phyloP scores from a whole-genome alignment of 37 sponge, comb jelly and placozoan genomes.

The Dysidea cf. avara region DNA sequence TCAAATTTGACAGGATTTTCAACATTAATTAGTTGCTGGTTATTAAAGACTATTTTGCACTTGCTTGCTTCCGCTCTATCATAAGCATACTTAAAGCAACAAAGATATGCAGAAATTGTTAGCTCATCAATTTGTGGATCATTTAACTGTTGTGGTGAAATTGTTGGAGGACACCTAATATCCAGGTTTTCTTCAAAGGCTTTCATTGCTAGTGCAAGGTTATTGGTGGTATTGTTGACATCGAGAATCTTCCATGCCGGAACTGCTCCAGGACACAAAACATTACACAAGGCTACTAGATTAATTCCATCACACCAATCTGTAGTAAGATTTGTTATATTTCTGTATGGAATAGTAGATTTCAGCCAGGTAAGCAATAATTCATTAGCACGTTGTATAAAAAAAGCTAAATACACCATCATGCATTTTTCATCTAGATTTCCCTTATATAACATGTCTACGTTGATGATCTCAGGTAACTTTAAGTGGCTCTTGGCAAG shows the following conservation, averaged over 20 bases:
- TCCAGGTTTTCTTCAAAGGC: constrained; percentile 58
- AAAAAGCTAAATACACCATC: no score
- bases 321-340: constrained; percentile 72
- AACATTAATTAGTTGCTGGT: no score
- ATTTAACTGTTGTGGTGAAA: constrained; percentile 62
- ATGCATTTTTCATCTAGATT: no score
- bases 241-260: constrained; percentile 62
- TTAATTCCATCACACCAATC: constrained; percentile 88
- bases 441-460: no score
- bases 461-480: no score
- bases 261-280: constrained; percentile 49
- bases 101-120: constrained; percentile 66
- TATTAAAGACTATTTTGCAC: no score
- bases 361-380: constrained; percentile 75
- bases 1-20: no score
- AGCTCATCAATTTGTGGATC: constrained; percentile 87
- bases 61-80: no score
- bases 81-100: constrained; percentile 60
- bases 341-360: constrained; percentile 50
- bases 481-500: no score
- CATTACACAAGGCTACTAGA: constrained; percentile 72
- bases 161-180: constrained; percentile 55
- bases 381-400: constrained; percentile 54
- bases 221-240: constrained; percentile 56
- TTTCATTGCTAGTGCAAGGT: constrained; percentile 65